Percentiles rank a stretch among this genome's conserved stretches.
Evolutionary conservation across 2,113 vertebrate genomes (phyloP).

Genomic region (Cryptotis parvus): DNA sequence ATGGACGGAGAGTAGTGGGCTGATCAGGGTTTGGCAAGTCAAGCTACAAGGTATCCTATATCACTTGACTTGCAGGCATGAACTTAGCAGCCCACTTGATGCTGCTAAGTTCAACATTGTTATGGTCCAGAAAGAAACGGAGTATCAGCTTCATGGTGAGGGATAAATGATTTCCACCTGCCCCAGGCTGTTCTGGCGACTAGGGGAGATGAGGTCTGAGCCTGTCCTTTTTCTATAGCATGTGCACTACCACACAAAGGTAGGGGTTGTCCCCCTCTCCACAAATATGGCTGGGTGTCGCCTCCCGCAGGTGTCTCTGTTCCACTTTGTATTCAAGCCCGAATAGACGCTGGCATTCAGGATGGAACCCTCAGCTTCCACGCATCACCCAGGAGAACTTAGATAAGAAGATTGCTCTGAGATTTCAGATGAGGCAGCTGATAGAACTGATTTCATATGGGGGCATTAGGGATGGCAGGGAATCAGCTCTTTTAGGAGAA

Average conservation of each 20-base stretch:
- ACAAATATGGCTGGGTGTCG: not conserved
- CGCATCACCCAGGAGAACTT: not conserved
- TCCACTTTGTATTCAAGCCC: not conserved
- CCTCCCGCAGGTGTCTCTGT: not conserved
- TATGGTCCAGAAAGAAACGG: not conserved
- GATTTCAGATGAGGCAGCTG: not conserved
- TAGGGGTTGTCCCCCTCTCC: too few relatives aligned
- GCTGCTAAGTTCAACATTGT: too few relatives aligned
- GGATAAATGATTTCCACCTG: not conserved
- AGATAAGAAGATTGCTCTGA: constrained; percentile 4
- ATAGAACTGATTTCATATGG: not conserved
- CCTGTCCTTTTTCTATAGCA: not conserved
- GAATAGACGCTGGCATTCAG: not conserved
- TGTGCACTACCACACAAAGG: not conserved
- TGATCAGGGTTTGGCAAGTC: not conserved
- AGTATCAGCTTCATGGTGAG: not conserved
- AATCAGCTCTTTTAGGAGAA: constrained; percentile 24
- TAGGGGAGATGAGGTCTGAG: not conserved
- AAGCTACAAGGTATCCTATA: not conserved
- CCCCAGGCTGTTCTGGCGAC: not conserved
- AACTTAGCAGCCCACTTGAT: fast-evolving
- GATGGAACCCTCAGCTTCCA: not conserved
- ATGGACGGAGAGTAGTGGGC: not conserved
- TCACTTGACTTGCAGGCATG: not conserved
- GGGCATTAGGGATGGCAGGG: not conserved